phyloP scores from a whole-genome alignment of 2,113 vertebrate genomes.

The Embiotoca jacksoni region DNA sequence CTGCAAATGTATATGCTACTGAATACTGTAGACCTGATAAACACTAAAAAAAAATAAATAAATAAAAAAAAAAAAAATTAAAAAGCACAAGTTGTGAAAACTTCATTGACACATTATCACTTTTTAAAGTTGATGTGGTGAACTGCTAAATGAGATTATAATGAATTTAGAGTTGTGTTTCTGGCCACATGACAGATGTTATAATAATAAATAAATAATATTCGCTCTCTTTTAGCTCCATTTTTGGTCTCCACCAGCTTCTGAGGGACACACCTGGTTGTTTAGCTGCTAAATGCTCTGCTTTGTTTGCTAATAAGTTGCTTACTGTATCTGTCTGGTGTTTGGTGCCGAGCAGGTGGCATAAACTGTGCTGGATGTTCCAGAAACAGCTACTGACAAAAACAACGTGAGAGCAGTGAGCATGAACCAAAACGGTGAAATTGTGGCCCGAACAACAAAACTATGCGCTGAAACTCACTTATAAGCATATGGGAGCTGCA shows the following conservation, averaged over 20 bases:
- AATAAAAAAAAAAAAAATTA: too few relatives aligned
- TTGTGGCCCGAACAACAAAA: not conserved
- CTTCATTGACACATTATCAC: not conserved
- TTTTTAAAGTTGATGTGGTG: not conserved
- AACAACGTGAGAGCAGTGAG: too few relatives aligned
- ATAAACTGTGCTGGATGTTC: not conserved
- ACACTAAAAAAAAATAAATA: too few relatives aligned
- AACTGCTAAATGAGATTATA: conserved; percentile 13
- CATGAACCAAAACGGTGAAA: not conserved
- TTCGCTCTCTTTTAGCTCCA: too few relatives aligned
- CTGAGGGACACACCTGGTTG: not conserved
- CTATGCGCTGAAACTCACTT: not conserved
- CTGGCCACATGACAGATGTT: too few relatives aligned
- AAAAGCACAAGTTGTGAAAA: too few relatives aligned
- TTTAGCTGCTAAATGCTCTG: not conserved
- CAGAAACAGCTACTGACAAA: not conserved
- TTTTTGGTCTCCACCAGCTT: too few relatives aligned
- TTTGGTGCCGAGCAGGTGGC: not conserved
- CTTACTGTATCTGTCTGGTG: not conserved
- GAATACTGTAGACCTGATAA: too few relatives aligned
- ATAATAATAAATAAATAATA: too few relatives aligned
- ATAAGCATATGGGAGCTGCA: not conserved
- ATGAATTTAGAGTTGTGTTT: too few relatives aligned
- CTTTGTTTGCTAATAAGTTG: not conserved
- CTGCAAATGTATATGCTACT: not conserved